Base-by-base conservation (phyloP, 2,888 invertebrate species). In the Nomada lathburiana region DNA sequence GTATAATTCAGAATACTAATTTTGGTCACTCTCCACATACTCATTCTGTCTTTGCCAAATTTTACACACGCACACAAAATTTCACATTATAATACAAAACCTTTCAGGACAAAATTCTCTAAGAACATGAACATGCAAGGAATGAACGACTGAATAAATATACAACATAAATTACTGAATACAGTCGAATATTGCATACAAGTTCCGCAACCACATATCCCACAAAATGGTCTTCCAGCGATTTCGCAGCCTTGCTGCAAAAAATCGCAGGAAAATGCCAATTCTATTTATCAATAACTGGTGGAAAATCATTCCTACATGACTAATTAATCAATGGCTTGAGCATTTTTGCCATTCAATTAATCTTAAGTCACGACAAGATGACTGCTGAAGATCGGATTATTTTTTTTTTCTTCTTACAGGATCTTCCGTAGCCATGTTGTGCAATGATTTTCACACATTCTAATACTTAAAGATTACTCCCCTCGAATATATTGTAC, bases 161-260 rank as follows among this genome's bases (percentile, higher is more conserved):
- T 36, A 29, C 75, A 70, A 69, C 36, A 80, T 55, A 65, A 65
- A 67, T 59, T 67, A 77, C 65, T 75, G 76, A 78, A 80, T 87
- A 86, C 71, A 85, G 68, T 85, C 69, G 65, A 86, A 81, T 89
- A 89, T 89, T 88, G 86, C 84, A 88, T 86, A 81, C 59, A 59
- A 85, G 84, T 90, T 89, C 90, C 90, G 72, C 80, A 87, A 89
- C 89, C 89, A 80, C 74, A 71, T 72, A 60, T 60, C 70, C 87
- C 80, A 52, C 57, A 23, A 77, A n/a, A 42, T 23, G 26, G 60
- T 85, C 79, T 80, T 84, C 84, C 59, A 63, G 64, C 84, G 82
- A 87, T 78, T 85, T 85, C 75, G 57, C 70, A 26, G 62, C 50
- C 50, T 73, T 53, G 23, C 18, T 11, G 18, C 26, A 36, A 55